phyloP scores from a whole-genome alignment of 2,113 vertebrate species.

The Vanacampus margaritifer region DNA sequence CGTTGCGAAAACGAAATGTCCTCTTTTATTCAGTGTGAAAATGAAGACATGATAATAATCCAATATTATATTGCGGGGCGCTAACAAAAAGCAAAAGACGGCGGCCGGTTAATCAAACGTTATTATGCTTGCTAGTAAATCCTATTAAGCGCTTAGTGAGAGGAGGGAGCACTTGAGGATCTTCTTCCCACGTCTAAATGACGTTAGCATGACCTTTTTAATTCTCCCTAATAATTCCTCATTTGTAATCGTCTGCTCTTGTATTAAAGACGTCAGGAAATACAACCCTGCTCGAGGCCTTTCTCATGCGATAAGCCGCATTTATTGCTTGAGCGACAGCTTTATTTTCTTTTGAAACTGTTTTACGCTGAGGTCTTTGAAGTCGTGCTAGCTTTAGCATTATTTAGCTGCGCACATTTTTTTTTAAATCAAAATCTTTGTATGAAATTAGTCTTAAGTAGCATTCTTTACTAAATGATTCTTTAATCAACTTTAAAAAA shows the following conservation, averaged over 20 bases:
- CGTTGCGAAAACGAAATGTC: constrained; percentile 29
- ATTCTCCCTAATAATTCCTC: constrained; percentile 64
- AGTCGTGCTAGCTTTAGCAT: neutral
- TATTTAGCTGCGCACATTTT: neutral
- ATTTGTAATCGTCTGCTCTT: constrained; percentile 44
- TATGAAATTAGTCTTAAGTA: neutral
- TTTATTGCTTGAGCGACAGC: neutral
- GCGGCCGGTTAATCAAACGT: constrained; percentile 51
- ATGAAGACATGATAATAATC: constrained; percentile 25
- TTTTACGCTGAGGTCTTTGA: neutral
- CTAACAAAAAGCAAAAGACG: neutral
- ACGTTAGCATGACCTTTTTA: constrained; percentile 58
- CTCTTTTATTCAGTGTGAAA: constrained; percentile 40
- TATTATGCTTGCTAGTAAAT: constrained; percentile 65
- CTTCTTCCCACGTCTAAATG: constrained; percentile 63
- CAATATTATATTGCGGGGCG: neutral
- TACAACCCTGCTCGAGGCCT: constrained; percentile 4
- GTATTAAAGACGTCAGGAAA: constrained; percentile 18
- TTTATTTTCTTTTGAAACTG: neutral
- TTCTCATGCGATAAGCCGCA: neutral
- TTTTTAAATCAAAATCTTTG: neutral
- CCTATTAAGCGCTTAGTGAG: constrained; percentile 55
- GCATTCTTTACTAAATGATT: neutral
- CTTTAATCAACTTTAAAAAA: neutral
- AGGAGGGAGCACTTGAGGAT: constrained; percentile 52